phyloP scores from a whole-genome alignment of 2,888 invertebrate genomes.

The Nomada ferruginata region DNA sequence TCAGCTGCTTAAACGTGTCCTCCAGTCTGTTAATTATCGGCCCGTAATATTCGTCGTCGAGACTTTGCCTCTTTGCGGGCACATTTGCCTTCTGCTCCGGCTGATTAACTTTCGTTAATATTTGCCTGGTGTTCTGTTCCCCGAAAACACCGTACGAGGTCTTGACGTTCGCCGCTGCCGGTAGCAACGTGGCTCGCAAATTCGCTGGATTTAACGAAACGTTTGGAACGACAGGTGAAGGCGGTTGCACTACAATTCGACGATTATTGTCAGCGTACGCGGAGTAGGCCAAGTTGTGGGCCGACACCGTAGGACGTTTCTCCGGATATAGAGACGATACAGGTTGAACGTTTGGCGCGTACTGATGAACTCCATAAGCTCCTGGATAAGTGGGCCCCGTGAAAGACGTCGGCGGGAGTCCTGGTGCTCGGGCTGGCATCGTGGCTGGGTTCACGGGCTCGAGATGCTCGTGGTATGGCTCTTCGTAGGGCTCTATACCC shows the following conservation, averaged over 20 bases:
- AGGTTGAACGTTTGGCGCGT: conserved; percentile 67
- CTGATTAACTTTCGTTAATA: conserved; percentile 53
- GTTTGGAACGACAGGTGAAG: conserved; percentile 26
- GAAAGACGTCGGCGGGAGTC: conserved; percentile 51
- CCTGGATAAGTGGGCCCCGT: conserved; percentile 41
- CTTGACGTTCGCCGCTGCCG: conserved; percentile 54
- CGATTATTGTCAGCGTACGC: conserved; percentile 78
- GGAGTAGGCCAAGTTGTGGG: conserved; percentile 79
- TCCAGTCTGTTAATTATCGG: conserved; percentile 92
- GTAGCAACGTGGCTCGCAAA: conserved; percentile 37
- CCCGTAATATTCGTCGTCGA: conserved; percentile 88
- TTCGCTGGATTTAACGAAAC: conserved; percentile 39
- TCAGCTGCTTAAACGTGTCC: conserved; percentile 89
- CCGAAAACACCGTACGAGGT: conserved; percentile 53
- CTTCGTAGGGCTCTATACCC: conserved; percentile 81
- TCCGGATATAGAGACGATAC: conserved; percentile 66
- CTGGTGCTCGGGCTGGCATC: conserved; percentile 44
- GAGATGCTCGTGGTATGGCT: conserved; percentile 70
- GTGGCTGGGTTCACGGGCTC: conserved; percentile 2
- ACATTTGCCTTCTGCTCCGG: conserved; percentile 41
- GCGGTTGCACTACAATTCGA: conserved; percentile 53
- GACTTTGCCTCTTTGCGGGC: conserved; percentile 73
- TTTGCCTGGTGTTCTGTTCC: conserved; percentile 51
- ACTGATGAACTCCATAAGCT: conserved; percentile 70
- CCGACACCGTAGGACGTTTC: conserved; percentile 61